Percentiles rank a stretch among this genome's conserved stretches.
Conservation (phyloP, 1,140 invertebrate genomes). For the Acromyrmex charruanus region DNA sequence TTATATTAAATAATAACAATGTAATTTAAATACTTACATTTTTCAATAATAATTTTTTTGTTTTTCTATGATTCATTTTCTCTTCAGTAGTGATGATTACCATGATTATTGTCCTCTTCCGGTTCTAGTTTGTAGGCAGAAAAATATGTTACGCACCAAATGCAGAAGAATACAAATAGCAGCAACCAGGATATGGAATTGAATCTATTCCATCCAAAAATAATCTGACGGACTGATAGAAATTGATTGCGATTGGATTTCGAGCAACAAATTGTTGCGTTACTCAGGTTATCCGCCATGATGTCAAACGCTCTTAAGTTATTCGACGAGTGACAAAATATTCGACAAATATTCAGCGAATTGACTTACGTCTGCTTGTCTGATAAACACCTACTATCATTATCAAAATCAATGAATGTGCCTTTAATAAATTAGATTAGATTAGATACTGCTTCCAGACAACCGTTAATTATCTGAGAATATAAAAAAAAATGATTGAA, state of each 20-base stretch:
- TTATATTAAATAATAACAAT: constrained; percentile 21
- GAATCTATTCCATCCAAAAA: constrained; percentile 78
- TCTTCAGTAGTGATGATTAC: constrained; percentile 15
- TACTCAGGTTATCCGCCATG: not conserved
- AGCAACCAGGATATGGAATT: constrained; percentile 64
- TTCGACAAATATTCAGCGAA: not conserved
- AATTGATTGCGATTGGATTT: not conserved
- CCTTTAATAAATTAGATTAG: not conserved
- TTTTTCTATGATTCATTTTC: not conserved
- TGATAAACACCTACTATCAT: not conserved
- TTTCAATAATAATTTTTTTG: not conserved
- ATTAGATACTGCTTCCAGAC: constrained; percentile 55
- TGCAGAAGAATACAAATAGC: constrained; percentile 67
- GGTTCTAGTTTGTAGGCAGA: constrained; percentile 29
- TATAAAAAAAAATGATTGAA: not conserved
- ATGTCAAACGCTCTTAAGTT: not conserved
- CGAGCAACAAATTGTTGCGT: not conserved
- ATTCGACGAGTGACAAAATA: not conserved
- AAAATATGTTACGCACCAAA: constrained; percentile 75
- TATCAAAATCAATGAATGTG: not conserved
- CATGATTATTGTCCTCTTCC: not conserved
- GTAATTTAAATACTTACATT: constrained; percentile 32
- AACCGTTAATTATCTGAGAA: not conserved
- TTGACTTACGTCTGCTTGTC: not conserved
- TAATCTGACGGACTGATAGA: constrained; percentile 52